phyloP scores from a whole-genome alignment of 2,888 invertebrate genomes.

The Drosophila buzzatii region DNA sequence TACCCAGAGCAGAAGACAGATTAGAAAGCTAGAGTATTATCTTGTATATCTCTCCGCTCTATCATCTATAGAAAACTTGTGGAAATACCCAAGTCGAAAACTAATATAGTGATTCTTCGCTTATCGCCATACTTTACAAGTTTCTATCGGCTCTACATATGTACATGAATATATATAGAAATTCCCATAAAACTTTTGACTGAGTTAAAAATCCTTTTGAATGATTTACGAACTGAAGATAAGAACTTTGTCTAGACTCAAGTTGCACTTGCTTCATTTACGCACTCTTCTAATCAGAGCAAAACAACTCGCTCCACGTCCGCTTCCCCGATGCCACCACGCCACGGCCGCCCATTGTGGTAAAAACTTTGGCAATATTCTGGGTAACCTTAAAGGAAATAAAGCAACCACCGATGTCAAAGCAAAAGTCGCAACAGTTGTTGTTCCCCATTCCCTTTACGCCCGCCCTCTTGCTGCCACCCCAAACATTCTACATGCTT shows the following conservation, averaged over 20 bases:
- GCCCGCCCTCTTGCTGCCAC: not conserved
- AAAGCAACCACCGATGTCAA: conserved; percentile 62
- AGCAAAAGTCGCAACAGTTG: conserved; percentile 12
- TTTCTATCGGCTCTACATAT: not conserved
- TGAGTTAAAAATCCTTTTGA: conserved; percentile 10
- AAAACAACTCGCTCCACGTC: not conserved
- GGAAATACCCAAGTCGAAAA: not conserved
- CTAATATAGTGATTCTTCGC: not conserved
- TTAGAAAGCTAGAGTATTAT: not conserved
- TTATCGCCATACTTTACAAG: not conserved
- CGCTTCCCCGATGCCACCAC: not conserved
- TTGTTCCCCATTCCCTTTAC: not conserved
- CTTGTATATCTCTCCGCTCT: not conserved
- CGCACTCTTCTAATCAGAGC: conserved; percentile 1
- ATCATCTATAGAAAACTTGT: not conserved
- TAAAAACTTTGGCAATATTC: conserved; percentile 62
- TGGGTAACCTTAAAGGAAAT: conserved; percentile 60
- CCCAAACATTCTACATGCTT: conserved; percentile 13
- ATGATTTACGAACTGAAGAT: conserved; percentile 22
- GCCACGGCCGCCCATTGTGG: conserved; percentile 7
- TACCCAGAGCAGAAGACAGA: not conserved
- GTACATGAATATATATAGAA: not conserved
- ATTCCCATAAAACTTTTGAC: not conserved
- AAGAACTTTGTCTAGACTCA: conserved; percentile 9
- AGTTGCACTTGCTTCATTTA: not conserved